Conservation (phyloP, 2,888 invertebrate genomes). For the Phrixothrix hirtus region DNA sequence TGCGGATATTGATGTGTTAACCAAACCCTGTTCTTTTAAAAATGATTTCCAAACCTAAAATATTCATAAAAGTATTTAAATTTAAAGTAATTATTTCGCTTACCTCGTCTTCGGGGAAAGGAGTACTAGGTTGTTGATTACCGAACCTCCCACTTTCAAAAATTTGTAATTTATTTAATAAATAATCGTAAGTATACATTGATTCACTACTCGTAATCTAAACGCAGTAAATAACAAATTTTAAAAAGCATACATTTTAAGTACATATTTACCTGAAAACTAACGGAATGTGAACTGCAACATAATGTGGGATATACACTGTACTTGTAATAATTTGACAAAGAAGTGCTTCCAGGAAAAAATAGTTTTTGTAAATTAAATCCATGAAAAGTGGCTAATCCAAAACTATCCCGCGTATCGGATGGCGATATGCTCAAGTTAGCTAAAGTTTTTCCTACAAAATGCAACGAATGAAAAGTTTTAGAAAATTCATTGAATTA, state of each 20-base stretch:
- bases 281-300: constrained; percentile 59
- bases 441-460: constrained; percentile 60
- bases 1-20: constrained; percentile 53
- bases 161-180: constrained; percentile 59
- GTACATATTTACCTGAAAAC: constrained; percentile 53
- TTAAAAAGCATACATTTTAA: no score
- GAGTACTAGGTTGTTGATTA: constrained; percentile 50
- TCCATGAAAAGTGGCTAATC: constrained; percentile 58
- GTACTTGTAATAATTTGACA: constrained; percentile 55
- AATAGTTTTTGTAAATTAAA: constrained; percentile 40
- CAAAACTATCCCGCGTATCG: constrained; percentile 59
- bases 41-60: constrained; percentile 58
- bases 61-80: background rate
- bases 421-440: constrained; percentile 57
- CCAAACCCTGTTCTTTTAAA: constrained; percentile 53
- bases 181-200: constrained; percentile 60
- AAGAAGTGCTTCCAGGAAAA: constrained; percentile 39
- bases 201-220: no score
- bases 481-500: no score
- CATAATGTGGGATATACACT: constrained; percentile 59
- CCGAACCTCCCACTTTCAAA: constrained; percentile 55
- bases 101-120: constrained; percentile 55
- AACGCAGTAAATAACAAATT: no score
- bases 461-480: no score
- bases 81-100: background rate